A percentile compares a stretch with the other conserved stretches of the same genome.
These are phyloP conservation scores for Drosophila koepferae DNA, from an alignment of 2,888 invertebrate genomes.

Conservation along the genomic window DNA sequence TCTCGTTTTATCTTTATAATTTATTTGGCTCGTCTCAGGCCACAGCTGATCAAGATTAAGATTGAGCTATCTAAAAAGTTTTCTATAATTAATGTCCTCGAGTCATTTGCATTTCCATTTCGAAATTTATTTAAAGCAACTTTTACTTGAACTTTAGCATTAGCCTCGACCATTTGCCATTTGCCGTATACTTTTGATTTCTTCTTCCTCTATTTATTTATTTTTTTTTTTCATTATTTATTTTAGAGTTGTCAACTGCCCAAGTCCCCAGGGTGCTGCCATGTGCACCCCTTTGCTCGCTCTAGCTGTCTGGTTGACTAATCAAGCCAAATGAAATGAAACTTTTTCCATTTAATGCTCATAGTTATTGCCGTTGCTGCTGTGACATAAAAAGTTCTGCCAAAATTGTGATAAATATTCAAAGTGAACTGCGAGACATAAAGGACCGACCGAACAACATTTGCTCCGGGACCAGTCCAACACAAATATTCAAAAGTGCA, in stretches of 20 bases:
- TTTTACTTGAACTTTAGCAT: conserved; percentile 26
- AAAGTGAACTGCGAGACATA: conserved; percentile 42
- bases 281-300: not conserved
- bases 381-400: conserved; percentile 37
- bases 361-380: conserved; percentile 27
- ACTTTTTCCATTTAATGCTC: conserved; percentile 53
- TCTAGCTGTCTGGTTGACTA: conserved; percentile 24
- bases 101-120: conserved; percentile 31
- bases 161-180: conserved; percentile 7
- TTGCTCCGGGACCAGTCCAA: conserved; percentile 26
- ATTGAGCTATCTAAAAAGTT: conserved; percentile 41
- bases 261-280: conserved; percentile 21
- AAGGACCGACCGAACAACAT: conserved; percentile 31
- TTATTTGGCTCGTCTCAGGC: not conserved
- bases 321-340: conserved; percentile 53
- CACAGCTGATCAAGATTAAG: conserved; percentile 11
- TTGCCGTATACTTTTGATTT: conserved; percentile 6
- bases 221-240: conserved; percentile 14
- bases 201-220: not conserved
- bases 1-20: not conserved
- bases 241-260: conserved; percentile 34
- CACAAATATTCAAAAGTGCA: conserved; percentile 32
- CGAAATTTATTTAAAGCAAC: conserved; percentile 39
- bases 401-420: conserved; percentile 53
- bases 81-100: conserved; percentile 43